Evolutionary conservation across 2,113 vertebrate genomes (phyloP).

Genomic region (Xyrauchen texanus): DNA sequence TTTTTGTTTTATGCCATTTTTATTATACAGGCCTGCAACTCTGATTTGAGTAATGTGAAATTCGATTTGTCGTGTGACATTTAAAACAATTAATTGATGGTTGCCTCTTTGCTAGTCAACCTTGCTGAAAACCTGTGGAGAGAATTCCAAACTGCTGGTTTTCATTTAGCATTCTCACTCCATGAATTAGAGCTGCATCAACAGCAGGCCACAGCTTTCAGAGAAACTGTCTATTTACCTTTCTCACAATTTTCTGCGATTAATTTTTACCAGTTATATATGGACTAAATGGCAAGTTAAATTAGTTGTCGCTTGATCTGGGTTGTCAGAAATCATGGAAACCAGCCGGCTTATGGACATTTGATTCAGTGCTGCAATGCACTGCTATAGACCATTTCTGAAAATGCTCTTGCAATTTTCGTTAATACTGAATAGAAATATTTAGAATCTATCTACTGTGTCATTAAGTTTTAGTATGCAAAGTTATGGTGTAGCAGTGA

Average conservation of each 20-base stretch:
- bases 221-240: constrained; percentile 23
- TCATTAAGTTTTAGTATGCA: too few species aligned
- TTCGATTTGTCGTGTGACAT: constrained; percentile 64
- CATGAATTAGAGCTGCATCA: constrained; percentile 24
- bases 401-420: too few species aligned
- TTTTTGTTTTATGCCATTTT: constrained; percentile 54
- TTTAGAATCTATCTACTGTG: too few species aligned
- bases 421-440: too few species aligned
- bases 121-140: constrained; percentile 34
- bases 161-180: constrained; percentile 24
- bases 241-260: constrained; percentile 29
- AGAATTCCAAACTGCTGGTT: constrained; percentile 37
- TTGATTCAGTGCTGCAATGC: too few species aligned
- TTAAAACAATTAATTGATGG: constrained; percentile 46
- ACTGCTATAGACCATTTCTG: too few species aligned
- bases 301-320: background rate
- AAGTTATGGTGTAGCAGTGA: too few species aligned
- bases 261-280: constrained; percentile 42
- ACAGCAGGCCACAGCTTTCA: background rate
- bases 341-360: constrained; percentile 58
- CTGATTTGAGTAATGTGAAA: constrained; percentile 68
- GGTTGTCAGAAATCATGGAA: constrained; percentile 14
- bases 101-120: constrained; percentile 65
- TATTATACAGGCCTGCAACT: constrained; percentile 44
- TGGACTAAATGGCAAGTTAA: background rate